Conservation (phyloP, 2,797 vertebrate species). For the Lacerta viridis region DNA sequence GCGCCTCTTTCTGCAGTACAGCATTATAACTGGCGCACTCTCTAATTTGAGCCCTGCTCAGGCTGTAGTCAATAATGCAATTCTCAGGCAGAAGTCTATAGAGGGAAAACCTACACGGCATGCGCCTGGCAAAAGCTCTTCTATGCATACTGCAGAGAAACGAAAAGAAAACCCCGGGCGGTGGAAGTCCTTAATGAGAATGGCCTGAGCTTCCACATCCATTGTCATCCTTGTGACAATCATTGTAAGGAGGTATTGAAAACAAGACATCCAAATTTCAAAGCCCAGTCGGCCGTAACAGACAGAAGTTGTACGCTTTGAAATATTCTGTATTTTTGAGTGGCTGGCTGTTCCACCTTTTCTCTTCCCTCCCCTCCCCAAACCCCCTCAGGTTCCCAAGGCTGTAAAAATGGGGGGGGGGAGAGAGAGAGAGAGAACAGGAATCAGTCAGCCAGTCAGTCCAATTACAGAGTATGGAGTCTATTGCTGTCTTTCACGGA, state of each 20-base stretch:
- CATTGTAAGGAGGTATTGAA: conserved; percentile 49
- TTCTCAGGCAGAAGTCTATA: neutral
- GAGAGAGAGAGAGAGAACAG: conserved; percentile 44
- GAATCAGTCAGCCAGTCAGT: conserved; percentile 73
- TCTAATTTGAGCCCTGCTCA: neutral
- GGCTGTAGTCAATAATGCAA: conserved; percentile 12
- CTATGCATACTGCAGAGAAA: conserved; percentile 17
- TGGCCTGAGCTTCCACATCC: conserved; percentile 41
- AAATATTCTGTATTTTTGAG: conserved; percentile 69
- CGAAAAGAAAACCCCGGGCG: conserved; percentile 29
- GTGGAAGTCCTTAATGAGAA: conserved; percentile 54
- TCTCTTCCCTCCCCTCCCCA: conserved; percentile 50
- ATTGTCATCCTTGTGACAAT: conserved; percentile 66
- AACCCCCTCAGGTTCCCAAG: conserved; percentile 62
- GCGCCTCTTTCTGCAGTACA: neutral
- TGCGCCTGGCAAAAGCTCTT: conserved; percentile 27
- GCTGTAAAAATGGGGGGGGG: conserved; percentile 42
- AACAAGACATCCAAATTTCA: conserved; percentile 73
- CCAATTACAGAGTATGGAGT: conserved; percentile 68
- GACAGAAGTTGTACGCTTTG: conserved; percentile 71
- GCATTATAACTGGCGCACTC: neutral
- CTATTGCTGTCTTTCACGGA: conserved; percentile 66
- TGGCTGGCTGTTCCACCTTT: conserved; percentile 71
- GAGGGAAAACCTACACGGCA: neutral
- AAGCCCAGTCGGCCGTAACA: conserved; percentile 62